A percentile compares a stretch with the other conserved stretches of the same genome.
Conservation (phyloP, 2,888 invertebrate genomes). For the Tipula confusa region DNA sequence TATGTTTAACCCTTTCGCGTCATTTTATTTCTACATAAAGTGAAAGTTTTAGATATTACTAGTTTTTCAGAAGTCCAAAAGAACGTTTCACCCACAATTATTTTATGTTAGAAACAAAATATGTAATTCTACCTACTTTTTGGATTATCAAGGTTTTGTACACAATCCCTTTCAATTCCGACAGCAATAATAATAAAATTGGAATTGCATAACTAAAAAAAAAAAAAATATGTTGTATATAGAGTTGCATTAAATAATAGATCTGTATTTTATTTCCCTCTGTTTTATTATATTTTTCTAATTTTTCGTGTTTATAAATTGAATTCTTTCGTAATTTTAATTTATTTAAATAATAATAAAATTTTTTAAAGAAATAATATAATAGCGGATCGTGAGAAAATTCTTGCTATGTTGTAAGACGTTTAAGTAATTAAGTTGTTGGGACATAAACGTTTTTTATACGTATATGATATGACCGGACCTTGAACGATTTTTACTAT, state of each 20-base stretch:
- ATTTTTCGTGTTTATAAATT: constrained; percentile 25
- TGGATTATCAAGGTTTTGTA: background rate
- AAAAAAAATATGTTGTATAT: background rate
- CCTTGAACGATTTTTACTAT: background rate
- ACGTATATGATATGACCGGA: background rate
- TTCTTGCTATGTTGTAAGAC: background rate
- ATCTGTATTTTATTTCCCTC: background rate
- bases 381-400: constrained; percentile 25
- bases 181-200: constrained; percentile 12
- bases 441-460: constrained; percentile 3
- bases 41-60: background rate
- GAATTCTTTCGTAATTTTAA: constrained; percentile 1
- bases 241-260: constrained; percentile 9
- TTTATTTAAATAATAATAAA: background rate
- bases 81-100: background rate
- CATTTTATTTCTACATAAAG: background rate
- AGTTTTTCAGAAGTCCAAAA: background rate
- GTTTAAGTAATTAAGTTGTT: background rate
- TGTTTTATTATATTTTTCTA: background rate
- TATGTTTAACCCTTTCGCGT: background rate
- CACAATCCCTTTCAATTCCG: constrained; percentile 25
- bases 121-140: background rate
- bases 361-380: background rate
- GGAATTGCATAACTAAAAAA: constrained; percentile 3
- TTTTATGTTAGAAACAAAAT: background rate